These are phyloP conservation scores for Eristalis arbustorum DNA, from an alignment of 2,888 invertebrate genomes.

Conservation along the genomic window DNA sequence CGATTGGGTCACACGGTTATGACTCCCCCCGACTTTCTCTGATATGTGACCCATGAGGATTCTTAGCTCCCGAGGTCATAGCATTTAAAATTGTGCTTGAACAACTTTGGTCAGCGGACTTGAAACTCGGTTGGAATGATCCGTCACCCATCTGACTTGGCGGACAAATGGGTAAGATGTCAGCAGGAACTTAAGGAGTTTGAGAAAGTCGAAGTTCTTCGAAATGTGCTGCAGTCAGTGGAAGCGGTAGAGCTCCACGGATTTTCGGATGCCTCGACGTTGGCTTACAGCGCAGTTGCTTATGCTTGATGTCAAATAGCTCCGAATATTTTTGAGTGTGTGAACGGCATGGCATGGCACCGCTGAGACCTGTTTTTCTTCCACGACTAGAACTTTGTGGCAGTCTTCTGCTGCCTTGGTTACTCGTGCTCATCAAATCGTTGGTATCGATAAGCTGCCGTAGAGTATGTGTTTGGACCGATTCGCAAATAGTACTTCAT, in stretches of 20 bases:
- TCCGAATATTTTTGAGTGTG: not conserved
- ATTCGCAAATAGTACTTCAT: conserved; percentile 5
- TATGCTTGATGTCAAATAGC: not conserved
- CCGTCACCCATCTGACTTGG: conserved; percentile 23
- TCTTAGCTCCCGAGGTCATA: conserved; percentile 13
- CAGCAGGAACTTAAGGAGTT: conserved; percentile 9
- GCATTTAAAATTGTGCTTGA: conserved; percentile 15
- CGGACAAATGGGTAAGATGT: conserved; percentile 16
- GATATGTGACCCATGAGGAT: conserved; percentile 36
- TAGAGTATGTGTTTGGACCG: conserved; percentile 9
- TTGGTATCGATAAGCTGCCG: not conserved
- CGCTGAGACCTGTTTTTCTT: not conserved
- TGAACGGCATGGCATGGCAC: not conserved
- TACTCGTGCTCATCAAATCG: not conserved
- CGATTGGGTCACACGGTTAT: conserved; percentile 1
- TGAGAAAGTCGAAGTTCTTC: conserved; percentile 11
- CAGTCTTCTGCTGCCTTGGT: not conserved
- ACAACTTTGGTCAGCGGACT: conserved; percentile 14
- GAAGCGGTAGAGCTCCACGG: conserved; percentile 15
- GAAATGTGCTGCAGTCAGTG: not conserved
- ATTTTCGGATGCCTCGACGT: conserved; percentile 32
- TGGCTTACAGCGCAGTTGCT: conserved; percentile 18
- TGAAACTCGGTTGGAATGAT: conserved; percentile 54
- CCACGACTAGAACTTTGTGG: not conserved
- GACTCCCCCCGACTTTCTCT: conserved; percentile 8